Base-by-base conservation (phyloP, 2,113 vertebrate species). In the Sphaerodactylus townsendi region DNA sequence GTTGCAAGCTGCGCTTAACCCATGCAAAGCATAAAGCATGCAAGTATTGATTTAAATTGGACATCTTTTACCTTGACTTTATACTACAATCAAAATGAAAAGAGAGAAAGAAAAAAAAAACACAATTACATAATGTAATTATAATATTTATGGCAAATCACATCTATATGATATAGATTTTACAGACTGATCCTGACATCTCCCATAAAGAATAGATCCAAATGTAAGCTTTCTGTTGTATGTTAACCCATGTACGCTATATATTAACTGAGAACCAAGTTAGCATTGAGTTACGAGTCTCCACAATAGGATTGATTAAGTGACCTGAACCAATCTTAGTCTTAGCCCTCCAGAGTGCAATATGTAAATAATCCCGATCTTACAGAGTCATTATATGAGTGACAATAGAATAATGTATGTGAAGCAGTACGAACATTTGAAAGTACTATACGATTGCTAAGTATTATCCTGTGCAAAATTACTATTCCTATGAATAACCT, bases 1-100 rank as follows among this genome's bases (percentile, higher is more conserved):
- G 59, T 2, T 78, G 71, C 73, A 92, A 94, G 95, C 93, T 83
- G 87, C 76, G 21, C 81, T 88, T 86, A 85, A 79, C 74, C 77
- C 96, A 96, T 96, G 97, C 96, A 95, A 87, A 37, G 77, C 86
- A 81, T 68, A 85, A 89, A 80, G 68, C 95, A 96, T 96, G 96
- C 96, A 95, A 92, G 90, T 62, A 81, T 65, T 77, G 48, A 66
- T 74, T 86, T 86, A 88, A 93, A 85, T 50, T 62, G 59, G 41
- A 88, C 88, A 71, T 69, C 84, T 90, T 95, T 99, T 98, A 98
- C 97, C 98, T 99, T 95, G 98, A 94, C 96, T 95, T 97, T 96
- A 97, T 97, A 97, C 97, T 98, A 97, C 92, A 90, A 91, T 84
- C 91, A 93, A 94, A 93, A 79, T 21, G 23, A 19, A 44, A 30